A percentile compares a stretch with the other conserved stretches of the same genome.
Conservation (phyloP, 2,797 vertebrate species). For the Anniella stebbinsi region DNA sequence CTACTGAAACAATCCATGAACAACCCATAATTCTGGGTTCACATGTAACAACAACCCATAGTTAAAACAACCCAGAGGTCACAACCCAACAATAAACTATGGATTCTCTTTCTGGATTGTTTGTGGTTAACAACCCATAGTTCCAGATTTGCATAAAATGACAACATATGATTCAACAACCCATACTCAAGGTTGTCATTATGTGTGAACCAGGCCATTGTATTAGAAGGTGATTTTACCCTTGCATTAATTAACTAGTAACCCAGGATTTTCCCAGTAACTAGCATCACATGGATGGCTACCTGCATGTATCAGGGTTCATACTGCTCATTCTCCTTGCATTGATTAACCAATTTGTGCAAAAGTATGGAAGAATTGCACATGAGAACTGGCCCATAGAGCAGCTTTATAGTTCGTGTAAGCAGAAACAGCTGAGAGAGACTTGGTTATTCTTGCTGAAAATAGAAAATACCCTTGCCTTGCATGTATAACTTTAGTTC, state of each 20-base stretch:
- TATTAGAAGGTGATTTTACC: neutral
- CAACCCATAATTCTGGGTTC: no score
- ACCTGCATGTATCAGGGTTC: neutral
- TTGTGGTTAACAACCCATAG: no score
- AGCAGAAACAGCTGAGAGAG: neutral
- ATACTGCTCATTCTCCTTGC: neutral
- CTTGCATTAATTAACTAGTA: neutral
- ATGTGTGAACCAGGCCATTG: no score
- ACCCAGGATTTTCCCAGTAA: neutral
- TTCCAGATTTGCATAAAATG: neutral
- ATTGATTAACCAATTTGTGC: neutral
- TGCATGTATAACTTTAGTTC: neutral
- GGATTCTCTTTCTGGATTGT: no score
- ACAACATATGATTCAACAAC: no score
- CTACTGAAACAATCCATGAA: no score
- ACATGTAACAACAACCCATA: no score
- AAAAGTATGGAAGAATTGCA: neutral
- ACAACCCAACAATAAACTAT: no score
- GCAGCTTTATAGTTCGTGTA: neutral
- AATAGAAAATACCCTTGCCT: neutral
- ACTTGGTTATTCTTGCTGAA: neutral
- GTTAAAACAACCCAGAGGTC: no score
- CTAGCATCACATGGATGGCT: neutral
- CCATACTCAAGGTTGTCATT: no score
- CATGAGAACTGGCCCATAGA: neutral